Evolutionary conservation across 2,888 invertebrate genomes (phyloP).

Genomic region (Toxonevra muliebris): DNA sequence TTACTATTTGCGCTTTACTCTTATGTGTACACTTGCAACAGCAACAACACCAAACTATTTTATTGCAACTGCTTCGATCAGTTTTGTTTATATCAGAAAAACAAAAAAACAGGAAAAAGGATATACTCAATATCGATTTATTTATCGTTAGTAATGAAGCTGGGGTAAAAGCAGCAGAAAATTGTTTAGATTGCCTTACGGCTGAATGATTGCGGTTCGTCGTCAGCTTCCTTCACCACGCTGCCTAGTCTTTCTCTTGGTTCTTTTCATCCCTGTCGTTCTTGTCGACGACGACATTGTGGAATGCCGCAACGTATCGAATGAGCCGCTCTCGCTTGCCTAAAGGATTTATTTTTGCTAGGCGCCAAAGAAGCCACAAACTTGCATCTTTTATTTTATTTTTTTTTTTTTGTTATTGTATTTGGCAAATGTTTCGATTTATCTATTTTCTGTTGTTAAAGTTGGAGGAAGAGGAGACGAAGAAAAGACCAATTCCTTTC

Average conservation of each 20-base stretch:
- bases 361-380: slow-evolving; percentile 19
- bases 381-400: slow-evolving; percentile 26
- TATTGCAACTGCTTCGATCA: slow-evolving; percentile 15
- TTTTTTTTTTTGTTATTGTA: slow-evolving; percentile 28
- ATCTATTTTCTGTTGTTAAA: neutral
- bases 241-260: neutral
- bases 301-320: too few species aligned
- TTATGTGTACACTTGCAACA: too few species aligned
- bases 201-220: slow-evolving; percentile 53
- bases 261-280: too few species aligned
- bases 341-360: slow-evolving; percentile 27
- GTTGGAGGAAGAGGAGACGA: neutral
- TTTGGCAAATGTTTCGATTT: slow-evolving; percentile 8
- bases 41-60: neutral
- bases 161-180: slow-evolving; percentile 55
- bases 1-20: too few species aligned
- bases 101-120: slow-evolving; percentile 10
- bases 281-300: neutral
- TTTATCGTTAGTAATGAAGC: slow-evolving; percentile 60
- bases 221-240: slow-evolving; percentile 8
- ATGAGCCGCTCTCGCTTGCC: slow-evolving; percentile 12
- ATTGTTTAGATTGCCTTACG: slow-evolving; percentile 60
- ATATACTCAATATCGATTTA: slow-evolving; percentile 52
- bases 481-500: neutral
- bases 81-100: slow-evolving; percentile 1